phyloP scores from a whole-genome alignment of 2,797 vertebrate species.

The Rachycentron canadum region DNA sequence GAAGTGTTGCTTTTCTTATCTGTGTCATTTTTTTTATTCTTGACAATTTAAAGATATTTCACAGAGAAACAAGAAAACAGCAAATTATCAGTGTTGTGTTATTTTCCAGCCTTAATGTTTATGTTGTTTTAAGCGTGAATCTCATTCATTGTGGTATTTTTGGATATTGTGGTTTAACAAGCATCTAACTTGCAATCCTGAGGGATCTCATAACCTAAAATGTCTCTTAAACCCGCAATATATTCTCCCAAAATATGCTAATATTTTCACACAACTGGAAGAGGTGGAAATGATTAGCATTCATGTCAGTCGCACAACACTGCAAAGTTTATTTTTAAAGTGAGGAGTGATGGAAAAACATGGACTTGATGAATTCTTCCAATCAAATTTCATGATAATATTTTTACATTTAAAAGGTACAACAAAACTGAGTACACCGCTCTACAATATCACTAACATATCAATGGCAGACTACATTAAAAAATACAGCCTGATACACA shows the following conservation, averaged over 20 bases:
- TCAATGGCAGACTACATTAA: neutral
- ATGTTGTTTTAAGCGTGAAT: too few relatives aligned
- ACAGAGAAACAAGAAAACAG: neutral
- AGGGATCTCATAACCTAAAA: neutral
- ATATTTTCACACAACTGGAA: neutral
- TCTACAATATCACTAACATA: neutral
- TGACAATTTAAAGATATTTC: neutral
- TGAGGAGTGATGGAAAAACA: neutral
- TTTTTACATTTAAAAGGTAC: neutral
- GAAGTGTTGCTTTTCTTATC: neutral
- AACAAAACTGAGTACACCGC: neutral
- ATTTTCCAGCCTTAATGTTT: neutral
- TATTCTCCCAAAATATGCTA: too few relatives aligned
- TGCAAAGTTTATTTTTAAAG: conserved; percentile 1
- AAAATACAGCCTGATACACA: too few relatives aligned
- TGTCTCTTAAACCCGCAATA: neutral
- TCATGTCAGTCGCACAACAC: neutral
- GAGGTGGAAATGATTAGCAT: conserved; percentile 1
- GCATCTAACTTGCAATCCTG: neutral
- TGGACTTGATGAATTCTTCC: neutral
- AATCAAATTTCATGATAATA: too few relatives aligned
- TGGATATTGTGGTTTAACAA: neutral
- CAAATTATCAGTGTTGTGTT: neutral
- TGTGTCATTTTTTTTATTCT: neutral
- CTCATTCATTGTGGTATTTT: too few relatives aligned